Base-by-base conservation (phyloP, 2,888 invertebrate genomes). In the Corbicula japonica region DNA sequence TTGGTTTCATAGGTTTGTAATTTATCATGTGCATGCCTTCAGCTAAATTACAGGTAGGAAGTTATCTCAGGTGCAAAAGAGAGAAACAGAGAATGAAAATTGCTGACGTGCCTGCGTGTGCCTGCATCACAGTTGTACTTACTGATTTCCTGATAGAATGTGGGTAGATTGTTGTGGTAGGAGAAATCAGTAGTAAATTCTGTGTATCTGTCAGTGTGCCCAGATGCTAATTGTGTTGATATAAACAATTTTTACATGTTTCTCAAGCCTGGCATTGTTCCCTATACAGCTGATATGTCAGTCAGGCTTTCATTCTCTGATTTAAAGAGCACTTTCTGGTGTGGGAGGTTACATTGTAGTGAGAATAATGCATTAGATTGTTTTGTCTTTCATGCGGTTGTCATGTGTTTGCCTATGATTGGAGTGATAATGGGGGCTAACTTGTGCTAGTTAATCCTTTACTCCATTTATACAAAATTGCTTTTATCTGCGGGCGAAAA, bases 181-280 rank as follows among this genome's bases (percentile, higher is more conserved):
- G 18, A 21, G 15, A 12, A 41, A 12, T 41, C 10, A 12, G 8
- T 15, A 41, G 41, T 12, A 8, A 12, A 15, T 12, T 15, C 15
- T 12, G 41, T 50, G 28, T 23, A 26, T 26, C 50, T 23, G 50
- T 23, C 26, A 50, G 3, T n/a, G n/a, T n/a, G 3, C 6, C 21
- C n/a, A 30, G 23, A 12, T 28, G 54, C 23, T 54, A 54, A 54
- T 54, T 54, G 54, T 54, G 54, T 54, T 54, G 54, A 54, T 54
- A 23, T 54, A 54, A 54, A 54, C 54, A 54, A 54, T 6, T 21
- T 28, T 8, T 26, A 6, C 50, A 12, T 54, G 28, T 1, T 54
- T 15, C 15, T 32, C 30, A 30, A 32, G 46, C 4, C 4, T 4
- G 21, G 21, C 6, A 5, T 4, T 15, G 5, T n/a, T n/a, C n/a